These are phyloP conservation scores for Sinocyclocheilus maitianheensis DNA, from an alignment of 2,113 vertebrate genomes.

Conservation along the genomic window DNA sequence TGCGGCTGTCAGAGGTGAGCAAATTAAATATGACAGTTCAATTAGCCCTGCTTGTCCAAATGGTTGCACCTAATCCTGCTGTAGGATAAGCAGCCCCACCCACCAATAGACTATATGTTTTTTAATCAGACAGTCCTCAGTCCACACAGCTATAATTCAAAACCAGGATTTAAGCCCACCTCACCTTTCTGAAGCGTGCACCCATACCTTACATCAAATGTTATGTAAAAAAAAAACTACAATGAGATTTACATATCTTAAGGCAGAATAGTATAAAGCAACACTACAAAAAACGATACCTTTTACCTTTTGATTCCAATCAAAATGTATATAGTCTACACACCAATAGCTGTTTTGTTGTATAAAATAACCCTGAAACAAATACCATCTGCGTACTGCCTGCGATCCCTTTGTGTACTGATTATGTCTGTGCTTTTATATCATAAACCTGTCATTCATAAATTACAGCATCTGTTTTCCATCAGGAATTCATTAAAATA, in stretches of 20 bases:
- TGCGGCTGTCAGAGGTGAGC: conserved; percentile 26
- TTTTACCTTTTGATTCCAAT: not conserved
- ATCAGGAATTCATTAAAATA: conserved; percentile 61
- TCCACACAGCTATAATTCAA: conserved; percentile 57
- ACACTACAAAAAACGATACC: not conserved
- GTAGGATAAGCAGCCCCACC: conserved; percentile 61
- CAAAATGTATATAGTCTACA: not conserved
- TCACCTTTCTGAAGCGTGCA: conserved; percentile 32
- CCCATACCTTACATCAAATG: not conserved
- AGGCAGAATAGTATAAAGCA: not conserved
- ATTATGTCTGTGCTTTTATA: conserved; percentile 57
- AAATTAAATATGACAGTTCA: conserved; percentile 69
- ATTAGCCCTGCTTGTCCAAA: conserved; percentile 64
- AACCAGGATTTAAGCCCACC: conserved; percentile 47
- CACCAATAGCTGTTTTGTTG: not conserved
- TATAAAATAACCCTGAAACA: conserved; percentile 28
- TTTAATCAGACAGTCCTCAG: conserved; percentile 70
- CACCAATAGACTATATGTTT: conserved; percentile 63
- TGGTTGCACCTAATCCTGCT: conserved; percentile 37
- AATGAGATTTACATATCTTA: not conserved
- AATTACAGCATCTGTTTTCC: conserved; percentile 57
- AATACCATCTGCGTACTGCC: conserved; percentile 41
- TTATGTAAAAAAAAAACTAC: not conserved
- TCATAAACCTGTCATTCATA: conserved; percentile 58
- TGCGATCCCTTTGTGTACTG: conserved; percentile 45